A percentile compares a stretch with the other conserved stretches of the same genome.
phyloP scores from a whole-genome alignment of 2,888 invertebrate genomes.

The Himalopsyche kuldschensis region DNA sequence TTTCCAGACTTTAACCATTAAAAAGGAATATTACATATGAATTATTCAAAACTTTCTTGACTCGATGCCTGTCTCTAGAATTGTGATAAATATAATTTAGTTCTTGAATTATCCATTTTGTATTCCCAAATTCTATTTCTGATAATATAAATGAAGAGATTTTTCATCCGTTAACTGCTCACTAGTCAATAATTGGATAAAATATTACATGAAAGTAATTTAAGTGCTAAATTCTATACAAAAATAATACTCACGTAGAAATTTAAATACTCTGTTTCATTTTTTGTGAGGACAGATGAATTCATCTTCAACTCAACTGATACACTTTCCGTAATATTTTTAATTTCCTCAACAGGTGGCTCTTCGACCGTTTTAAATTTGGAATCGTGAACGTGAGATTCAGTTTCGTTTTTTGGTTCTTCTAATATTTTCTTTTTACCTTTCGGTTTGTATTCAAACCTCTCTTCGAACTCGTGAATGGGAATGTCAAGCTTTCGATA shows the following conservation, averaged over 20 bases:
- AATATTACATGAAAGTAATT: too few relatives aligned
- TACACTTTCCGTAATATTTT: background rate
- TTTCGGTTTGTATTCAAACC: conserved; percentile 59
- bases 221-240: too few relatives aligned
- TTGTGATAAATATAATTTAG: too few relatives aligned
- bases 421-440: conserved; percentile 44
- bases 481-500: conserved; percentile 47
- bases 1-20: too few relatives aligned
- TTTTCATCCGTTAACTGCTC: too few relatives aligned
- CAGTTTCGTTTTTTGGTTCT: background rate
- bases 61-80: too few relatives aligned
- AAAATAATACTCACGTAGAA: background rate
- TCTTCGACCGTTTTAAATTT: background rate
- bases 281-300: background rate
- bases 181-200: too few relatives aligned
- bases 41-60: too few relatives aligned
- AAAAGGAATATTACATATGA: too few relatives aligned
- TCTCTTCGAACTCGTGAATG: conserved; percentile 64
- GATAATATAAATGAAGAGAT: too few relatives aligned
- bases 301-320: background rate
- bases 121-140: too few relatives aligned
- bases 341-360: background rate
- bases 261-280: background rate
- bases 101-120: too few relatives aligned
- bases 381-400: background rate